Evolutionary conservation across 2,797 vertebrate species (phyloP), one percentile per base, ranked within the genome.

Genomic region (Hippopotamyrus pictus): DNA sequence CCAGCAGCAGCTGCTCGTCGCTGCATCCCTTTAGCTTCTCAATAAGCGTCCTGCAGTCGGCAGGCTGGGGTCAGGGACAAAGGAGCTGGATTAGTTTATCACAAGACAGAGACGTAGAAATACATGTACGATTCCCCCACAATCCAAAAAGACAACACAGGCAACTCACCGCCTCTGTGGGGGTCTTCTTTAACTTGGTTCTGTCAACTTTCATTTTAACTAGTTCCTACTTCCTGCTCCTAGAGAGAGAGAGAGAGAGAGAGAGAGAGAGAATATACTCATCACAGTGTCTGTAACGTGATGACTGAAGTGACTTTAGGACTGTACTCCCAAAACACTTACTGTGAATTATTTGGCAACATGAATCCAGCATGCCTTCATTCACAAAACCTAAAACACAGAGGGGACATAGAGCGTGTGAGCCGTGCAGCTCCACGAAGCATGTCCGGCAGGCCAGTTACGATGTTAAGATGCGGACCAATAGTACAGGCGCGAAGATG

Each of bases 181-280:
- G 97, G 89, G 97, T 99, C 96, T 99, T 99, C 96, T 99, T 99
- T 94, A 99, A 95, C 95, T 99, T 99, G 95, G 97, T 98, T 95
- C 97, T 95, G 96, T 99, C 98, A 92, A 99, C 98, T 96, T 99
- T 99, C 98, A 99, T 99, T 95, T 95, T 98, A 93, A 92, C 94
- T 93, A 94, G 95, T 96, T 94, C 95, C 93, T 93, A 95, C 94
- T 95, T 95, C 93, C 94, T 94, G 92, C 94, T 95, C 94, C 97
- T 97, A 92, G 90, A 29, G 69, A 91, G n/a, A 92, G 90, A 92
- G 90, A 92, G 17, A 53, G 48, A 89, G 87, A 86, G 69, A 91
- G n/a, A 92, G 90, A 92, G 90, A 92, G 17, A 53, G 48, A 89
- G 87, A 86, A 46, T 48, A 29, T 48, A 85, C 9, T 25, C 46